Percentiles rank a stretch among this genome's conserved stretches.
Evolutionary conservation across 2,797 vertebrate genomes (phyloP).

Genomic region (Xyrichtys novacula): DNA sequence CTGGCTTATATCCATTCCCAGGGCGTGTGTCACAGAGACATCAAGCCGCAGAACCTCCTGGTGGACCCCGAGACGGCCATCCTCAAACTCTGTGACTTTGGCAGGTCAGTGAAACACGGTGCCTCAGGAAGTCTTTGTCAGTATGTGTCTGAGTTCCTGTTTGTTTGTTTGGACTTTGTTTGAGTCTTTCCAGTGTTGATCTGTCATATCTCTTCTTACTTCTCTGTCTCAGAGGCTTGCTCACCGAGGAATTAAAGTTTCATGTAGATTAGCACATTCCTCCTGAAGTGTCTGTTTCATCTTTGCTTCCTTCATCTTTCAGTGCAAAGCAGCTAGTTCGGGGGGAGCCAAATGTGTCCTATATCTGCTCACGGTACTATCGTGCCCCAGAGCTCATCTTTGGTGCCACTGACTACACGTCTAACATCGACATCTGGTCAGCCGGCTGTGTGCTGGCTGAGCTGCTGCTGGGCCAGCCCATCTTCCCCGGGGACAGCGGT

Average conservation of each 20-base stretch:
- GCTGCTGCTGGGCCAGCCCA: slow-evolving; percentile 93
- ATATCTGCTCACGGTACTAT: slow-evolving; percentile 98
- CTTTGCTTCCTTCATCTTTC: slow-evolving; percentile 20
- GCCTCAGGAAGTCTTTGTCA: slow-evolving; percentile 13
- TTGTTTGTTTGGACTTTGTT: slow-evolving; percentile 17
- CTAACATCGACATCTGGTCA: slow-evolving; percentile 98
- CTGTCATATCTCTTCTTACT: slow-evolving; percentile 1
- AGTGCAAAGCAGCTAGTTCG: slow-evolving; percentile 95
- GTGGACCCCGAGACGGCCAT: slow-evolving; percentile 95
- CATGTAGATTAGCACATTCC: background rate
- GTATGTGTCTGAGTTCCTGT: slow-evolving; percentile 23
- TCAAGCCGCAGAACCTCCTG: slow-evolving; percentile 96
- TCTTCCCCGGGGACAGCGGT: slow-evolving; percentile 95
- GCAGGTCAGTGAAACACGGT: slow-evolving; percentile 86
- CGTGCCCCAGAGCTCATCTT: slow-evolving; percentile 97
- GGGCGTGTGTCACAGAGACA: slow-evolving; percentile 96
- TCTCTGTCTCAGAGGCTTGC: background rate
- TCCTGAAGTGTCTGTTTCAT: slow-evolving; percentile 17
- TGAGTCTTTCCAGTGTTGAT: slow-evolving; percentile 31
- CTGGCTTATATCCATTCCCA: slow-evolving; percentile 98
- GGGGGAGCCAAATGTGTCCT: slow-evolving; percentile 95
- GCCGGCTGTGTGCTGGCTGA: slow-evolving; percentile 95
- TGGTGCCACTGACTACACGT: slow-evolving; percentile 95
- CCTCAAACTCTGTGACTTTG: slow-evolving; percentile 96
- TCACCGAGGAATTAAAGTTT: slow-evolving; percentile 14